Percentiles rank a stretch among this genome's conserved stretches.
phyloP scores from a whole-genome alignment of 2,797 vertebrate species.

The Enteromius paludinosus region DNA sequence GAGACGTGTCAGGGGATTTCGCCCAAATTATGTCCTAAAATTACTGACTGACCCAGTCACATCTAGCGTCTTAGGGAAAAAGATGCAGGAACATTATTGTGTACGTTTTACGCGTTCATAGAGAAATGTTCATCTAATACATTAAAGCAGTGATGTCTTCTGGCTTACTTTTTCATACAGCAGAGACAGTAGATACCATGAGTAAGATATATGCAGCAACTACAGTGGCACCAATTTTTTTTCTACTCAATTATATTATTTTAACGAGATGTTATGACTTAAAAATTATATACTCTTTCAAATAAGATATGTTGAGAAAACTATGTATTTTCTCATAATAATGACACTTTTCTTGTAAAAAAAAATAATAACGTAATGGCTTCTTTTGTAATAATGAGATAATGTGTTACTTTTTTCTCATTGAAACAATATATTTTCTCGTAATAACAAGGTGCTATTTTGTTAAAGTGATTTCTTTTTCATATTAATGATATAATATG shows the following conservation, averaged over 20 bases:
- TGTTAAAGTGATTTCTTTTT: not conserved
- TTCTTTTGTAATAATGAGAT: too few relatives aligned
- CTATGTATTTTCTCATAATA: too few relatives aligned
- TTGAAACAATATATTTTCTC: too few relatives aligned
- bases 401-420: too few relatives aligned
- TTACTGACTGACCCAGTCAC: constrained; percentile 56
- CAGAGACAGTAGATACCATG: not conserved
- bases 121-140: not conserved
- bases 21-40: constrained; percentile 58
- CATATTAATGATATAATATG: not conserved
- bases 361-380: too few relatives aligned
- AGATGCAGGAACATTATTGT: constrained; percentile 42
- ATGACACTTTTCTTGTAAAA: too few relatives aligned
- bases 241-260: not conserved
- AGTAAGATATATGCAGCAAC: not conserved
- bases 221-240: not conserved
- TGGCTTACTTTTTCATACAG: not conserved
- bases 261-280: not conserved
- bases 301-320: too few relatives aligned
- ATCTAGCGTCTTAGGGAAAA: constrained; percentile 44
- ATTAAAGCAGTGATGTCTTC: not conserved
- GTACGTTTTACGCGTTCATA: constrained; percentile 23
- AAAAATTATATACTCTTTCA: not conserved
- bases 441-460: too few relatives aligned
- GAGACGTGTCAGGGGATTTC: constrained; percentile 59